Conservation (phyloP, 2,888 invertebrate genomes). For the Helobdella robusta region DNA sequence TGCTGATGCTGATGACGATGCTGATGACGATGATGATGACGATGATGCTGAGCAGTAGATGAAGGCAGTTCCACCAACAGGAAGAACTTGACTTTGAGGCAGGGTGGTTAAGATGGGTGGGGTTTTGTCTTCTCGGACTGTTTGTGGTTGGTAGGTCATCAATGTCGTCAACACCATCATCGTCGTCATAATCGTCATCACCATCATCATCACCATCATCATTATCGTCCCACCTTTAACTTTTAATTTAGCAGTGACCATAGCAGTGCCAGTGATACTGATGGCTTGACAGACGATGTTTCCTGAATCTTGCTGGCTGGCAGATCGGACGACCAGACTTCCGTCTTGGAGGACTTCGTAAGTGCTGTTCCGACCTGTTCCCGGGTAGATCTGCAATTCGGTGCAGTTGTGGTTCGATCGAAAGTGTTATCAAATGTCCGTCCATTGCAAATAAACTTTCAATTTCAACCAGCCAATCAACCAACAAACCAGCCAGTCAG, state of each 20-base stretch:
- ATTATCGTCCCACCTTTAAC: slow-evolving; percentile 40
- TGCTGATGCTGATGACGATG: slow-evolving; percentile 60
- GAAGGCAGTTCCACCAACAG: slow-evolving; percentile 66
- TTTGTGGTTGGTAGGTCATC: slow-evolving; percentile 27
- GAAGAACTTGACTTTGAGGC: slow-evolving; percentile 75
- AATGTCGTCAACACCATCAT: not conserved
- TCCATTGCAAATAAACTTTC: too few species aligned
- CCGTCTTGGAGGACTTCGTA: slow-evolving; percentile 66
- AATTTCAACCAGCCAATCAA: too few species aligned
- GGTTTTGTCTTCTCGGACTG: slow-evolving; percentile 11
- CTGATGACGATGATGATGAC: too few species aligned
- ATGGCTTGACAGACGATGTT: slow-evolving; percentile 50
- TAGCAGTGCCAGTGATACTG: slow-evolving; percentile 50
- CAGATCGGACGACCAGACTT: slow-evolving; percentile 32
- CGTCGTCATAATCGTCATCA: not conserved
- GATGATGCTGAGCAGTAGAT: slow-evolving; percentile 72
- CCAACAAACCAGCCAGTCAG: too few species aligned
- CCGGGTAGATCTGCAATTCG: too few species aligned
- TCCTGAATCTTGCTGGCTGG: slow-evolving; percentile 32
- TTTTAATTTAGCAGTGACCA: slow-evolving; percentile 41
- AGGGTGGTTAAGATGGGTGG: slow-evolving; percentile 78
- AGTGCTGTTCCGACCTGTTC: too few species aligned
- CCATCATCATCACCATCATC: slow-evolving; percentile 1
- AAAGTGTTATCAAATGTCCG: too few species aligned
- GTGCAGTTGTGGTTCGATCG: too few species aligned